These are phyloP conservation scores for Tokudaia muenninki DNA, from an alignment of 2,797 vertebrate genomes.

Conservation along the genomic window DNA sequence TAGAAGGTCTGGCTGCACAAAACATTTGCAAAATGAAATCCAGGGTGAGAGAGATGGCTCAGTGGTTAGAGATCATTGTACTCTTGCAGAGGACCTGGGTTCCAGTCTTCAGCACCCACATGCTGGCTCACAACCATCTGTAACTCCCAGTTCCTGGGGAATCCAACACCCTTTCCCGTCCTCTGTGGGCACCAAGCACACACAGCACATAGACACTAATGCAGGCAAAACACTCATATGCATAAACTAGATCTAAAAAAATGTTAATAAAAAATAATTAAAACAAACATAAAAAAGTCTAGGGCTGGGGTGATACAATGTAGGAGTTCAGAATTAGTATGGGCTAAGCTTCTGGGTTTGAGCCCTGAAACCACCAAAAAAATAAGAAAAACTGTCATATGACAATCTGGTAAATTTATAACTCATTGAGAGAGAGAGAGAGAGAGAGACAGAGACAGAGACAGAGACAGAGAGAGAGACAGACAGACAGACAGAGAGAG, in stretches of 20 bases:
- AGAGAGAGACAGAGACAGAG: no score
- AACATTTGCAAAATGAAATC: constrained; percentile 19
- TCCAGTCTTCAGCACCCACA: no score
- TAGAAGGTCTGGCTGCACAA: neutral
- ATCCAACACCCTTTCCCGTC: neutral
- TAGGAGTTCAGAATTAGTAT: neutral
- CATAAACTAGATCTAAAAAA: neutral
- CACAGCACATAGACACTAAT: neutral
- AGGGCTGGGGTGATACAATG: no score
- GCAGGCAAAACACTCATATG: neutral
- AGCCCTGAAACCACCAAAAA: neutral
- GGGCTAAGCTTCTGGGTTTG: neutral
- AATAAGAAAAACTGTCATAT: neutral
- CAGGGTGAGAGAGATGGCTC: neutral
- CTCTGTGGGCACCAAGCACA: neutral
- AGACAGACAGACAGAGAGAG: no score
- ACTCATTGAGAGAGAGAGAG: neutral
- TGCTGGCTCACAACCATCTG: neutral
- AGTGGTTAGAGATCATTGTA: no score
- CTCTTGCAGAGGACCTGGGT: neutral
- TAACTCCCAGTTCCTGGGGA: neutral
- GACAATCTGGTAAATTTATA: neutral
- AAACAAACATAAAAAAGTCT: neutral
- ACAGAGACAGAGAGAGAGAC: no score
- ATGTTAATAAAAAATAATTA: neutral